Percentiles rank a stretch among this genome's conserved stretches.
Conservation (phyloP, 2,888 invertebrate genomes). For the Chesias legatella region DNA sequence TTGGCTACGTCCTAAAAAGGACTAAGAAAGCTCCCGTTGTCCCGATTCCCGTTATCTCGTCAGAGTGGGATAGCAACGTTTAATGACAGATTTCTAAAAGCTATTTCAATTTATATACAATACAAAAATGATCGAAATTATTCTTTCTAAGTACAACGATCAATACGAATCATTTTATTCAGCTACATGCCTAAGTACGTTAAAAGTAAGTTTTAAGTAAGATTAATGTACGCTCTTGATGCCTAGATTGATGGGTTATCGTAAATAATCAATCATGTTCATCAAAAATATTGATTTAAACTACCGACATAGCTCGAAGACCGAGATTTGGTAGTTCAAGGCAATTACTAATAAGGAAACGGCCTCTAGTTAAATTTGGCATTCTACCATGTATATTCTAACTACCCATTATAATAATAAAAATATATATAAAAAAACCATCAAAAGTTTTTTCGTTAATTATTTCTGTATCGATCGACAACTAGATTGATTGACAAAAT, state of each 20-base stretch:
- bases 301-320: neutral
- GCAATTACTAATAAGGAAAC: constrained; percentile 50
- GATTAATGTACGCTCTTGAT: no score
- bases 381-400: no score
- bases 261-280: constrained; percentile 5
- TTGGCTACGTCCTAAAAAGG: constrained; percentile 65
- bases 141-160: no score
- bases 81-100: constrained; percentile 37
- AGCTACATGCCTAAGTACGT: no score
- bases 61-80: constrained; percentile 52
- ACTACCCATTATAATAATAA: no score
- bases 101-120: constrained; percentile 20
- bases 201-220: no score
- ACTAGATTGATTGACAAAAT: no score
- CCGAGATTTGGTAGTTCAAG: constrained; percentile 49
- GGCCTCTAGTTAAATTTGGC: constrained; percentile 35
- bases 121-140: constrained; percentile 14
- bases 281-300: constrained; percentile 4
- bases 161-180: no score
- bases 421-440: no score
- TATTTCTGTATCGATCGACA: no score
- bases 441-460: no score
- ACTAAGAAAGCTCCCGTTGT: constrained; percentile 53
- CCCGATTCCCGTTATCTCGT: constrained; percentile 59
- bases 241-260: no score